Evolutionary conservation across 2,113 vertebrate species (phyloP).

Genomic region (Atractosteus spatula): DNA sequence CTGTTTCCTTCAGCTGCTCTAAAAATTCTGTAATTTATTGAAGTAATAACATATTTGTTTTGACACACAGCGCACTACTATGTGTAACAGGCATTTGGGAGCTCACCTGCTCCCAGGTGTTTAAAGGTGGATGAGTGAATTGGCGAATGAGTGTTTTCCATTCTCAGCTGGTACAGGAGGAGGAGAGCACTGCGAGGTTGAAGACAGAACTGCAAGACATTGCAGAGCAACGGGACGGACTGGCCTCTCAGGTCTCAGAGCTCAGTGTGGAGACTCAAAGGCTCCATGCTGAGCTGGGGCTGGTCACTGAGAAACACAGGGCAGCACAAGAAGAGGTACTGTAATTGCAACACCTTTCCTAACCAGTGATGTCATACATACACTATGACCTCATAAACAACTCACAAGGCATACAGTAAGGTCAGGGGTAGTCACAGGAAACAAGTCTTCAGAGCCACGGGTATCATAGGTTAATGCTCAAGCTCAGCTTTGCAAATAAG

Average conservation of each 20-base stretch:
- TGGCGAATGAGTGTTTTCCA: neutral
- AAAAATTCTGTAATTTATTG: no score
- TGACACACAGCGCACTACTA: no score
- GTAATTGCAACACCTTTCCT: neutral
- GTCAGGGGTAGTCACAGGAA: no score
- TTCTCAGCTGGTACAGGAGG: conserved; percentile 35
- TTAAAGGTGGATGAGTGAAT: neutral
- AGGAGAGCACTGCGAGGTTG: conserved; percentile 34
- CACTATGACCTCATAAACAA: neutral
- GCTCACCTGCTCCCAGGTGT: neutral
- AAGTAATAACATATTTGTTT: no score
- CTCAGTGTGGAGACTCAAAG: conserved; percentile 20
- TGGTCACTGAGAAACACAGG: conserved; percentile 31
- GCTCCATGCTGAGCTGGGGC: conserved; percentile 22
- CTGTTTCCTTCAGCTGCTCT: no score
- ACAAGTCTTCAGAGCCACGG: no score
- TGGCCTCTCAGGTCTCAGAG: conserved; percentile 20
- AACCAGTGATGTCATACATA: neutral
- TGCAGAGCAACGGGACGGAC: conserved; percentile 28
- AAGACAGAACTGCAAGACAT: conserved; percentile 30
- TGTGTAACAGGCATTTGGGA: neutral
- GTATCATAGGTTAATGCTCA: no score
- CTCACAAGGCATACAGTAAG: no score
- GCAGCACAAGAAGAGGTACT: conserved; percentile 32
- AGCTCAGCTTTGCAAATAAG: no score